Conservation (phyloP, 2,113 vertebrate genomes). For the Esox niger region DNA sequence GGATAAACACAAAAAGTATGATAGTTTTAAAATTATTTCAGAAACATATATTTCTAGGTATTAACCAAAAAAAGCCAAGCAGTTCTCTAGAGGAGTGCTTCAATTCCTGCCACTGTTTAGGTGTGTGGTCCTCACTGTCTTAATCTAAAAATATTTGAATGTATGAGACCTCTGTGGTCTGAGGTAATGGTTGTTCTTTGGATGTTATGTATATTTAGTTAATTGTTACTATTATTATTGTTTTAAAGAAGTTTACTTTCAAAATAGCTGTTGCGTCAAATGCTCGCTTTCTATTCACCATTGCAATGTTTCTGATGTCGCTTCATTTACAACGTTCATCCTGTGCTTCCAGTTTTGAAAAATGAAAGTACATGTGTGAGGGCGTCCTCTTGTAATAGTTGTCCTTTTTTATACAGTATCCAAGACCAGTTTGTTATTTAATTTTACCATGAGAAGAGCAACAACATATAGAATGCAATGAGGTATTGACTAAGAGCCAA, state of each 20-base stretch:
- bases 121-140: background rate
- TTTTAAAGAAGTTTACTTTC: background rate
- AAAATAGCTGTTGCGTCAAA: too few species aligned
- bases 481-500: too few species aligned
- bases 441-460: too few species aligned
- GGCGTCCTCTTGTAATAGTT: too few species aligned
- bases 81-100: background rate
- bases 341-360: too few species aligned
- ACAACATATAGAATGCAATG: too few species aligned
- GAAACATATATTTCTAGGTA: background rate
- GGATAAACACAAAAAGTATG: background rate
- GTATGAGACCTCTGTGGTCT: conserved; percentile 1
- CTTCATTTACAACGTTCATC: too few species aligned
- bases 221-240: background rate
- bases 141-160: conserved; percentile 13
- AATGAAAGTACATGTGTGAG: too few species aligned
- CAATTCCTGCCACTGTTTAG: background rate
- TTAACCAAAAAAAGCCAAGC: background rate
- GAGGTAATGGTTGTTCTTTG: background rate
- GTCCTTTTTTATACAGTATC: too few species aligned
- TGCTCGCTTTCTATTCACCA: too few species aligned
- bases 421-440: too few species aligned
- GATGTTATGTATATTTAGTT: background rate
- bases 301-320: too few species aligned
- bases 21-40: background rate